Percentiles rank a stretch among this genome's conserved stretches.
phyloP scores from a whole-genome alignment of 2,797 vertebrate species.

The Lerista edwardsae region DNA sequence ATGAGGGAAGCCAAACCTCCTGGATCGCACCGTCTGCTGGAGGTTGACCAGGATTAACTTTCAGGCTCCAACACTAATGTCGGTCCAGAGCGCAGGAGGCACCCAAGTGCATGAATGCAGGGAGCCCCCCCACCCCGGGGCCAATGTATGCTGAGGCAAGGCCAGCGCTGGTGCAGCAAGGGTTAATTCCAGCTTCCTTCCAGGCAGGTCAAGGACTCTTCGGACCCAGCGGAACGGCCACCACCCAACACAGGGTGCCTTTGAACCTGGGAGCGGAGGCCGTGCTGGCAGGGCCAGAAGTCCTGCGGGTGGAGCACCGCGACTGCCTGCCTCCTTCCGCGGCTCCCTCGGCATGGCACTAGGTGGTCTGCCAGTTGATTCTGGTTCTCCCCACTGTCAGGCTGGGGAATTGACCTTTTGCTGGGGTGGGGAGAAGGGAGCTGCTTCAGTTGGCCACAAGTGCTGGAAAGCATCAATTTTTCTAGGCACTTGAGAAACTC shows the following conservation, averaged over 20 bases:
- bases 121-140: not conserved
- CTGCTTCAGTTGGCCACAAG: not conserved
- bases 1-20: not conserved
- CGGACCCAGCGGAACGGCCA: conserved; percentile 26
- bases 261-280: conserved; percentile 28
- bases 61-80: too few species aligned
- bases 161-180: not conserved
- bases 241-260: conserved; percentile 19
- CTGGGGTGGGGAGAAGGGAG: not conserved
- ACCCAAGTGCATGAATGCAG: not conserved
- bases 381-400: conserved; percentile 14
- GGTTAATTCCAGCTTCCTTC: conserved; percentile 26
- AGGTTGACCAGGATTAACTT: not conserved
- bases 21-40: not conserved
- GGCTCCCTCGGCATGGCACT: conserved; percentile 13
- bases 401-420: not conserved
- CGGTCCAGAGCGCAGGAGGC: too few species aligned
- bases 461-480: conserved; percentile 8
- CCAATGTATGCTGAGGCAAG: not conserved
- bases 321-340: not conserved
- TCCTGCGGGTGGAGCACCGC: conserved; percentile 25
- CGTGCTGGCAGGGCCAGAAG: conserved; percentile 7
- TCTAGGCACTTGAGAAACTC: not conserved
- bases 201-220: conserved; percentile 20
- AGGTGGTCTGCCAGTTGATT: conserved; percentile 5